phyloP scores from a whole-genome alignment of 2,888 invertebrate genomes.

The Euplagia quadripunctaria region DNA sequence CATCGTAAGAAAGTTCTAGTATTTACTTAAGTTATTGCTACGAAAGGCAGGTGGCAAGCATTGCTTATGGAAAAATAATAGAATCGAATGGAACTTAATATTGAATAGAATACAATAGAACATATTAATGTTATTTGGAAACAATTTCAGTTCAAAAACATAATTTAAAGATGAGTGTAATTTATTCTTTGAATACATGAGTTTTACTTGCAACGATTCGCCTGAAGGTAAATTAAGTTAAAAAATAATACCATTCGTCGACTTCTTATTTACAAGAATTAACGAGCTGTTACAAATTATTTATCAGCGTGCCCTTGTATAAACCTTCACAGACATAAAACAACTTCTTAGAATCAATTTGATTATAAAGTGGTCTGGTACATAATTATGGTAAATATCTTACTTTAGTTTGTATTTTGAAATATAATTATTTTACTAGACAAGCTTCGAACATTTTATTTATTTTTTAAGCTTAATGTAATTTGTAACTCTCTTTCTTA shows the following conservation, averaged over 20 bases:
- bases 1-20: too few relatives aligned
- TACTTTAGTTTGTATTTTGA: not conserved
- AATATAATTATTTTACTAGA: not conserved
- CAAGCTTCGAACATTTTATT: not conserved
- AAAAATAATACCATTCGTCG: not conserved
- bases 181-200: too few relatives aligned
- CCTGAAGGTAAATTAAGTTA: too few relatives aligned
- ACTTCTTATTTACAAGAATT: not conserved
- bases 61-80: too few relatives aligned
- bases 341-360: not conserved
- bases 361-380: not conserved
- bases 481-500: not conserved
- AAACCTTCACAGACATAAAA: conserved; percentile 3
- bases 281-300: not conserved
- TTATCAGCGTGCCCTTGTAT: not conserved
- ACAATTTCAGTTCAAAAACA: too few relatives aligned
- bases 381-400: not conserved
- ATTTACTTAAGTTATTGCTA: too few relatives aligned
- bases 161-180: too few relatives aligned
- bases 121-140: too few relatives aligned
- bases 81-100: too few relatives aligned
- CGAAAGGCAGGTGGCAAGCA: too few relatives aligned
- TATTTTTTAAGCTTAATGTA: not conserved
- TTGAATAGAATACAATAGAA: too few relatives aligned
- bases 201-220: too few relatives aligned